A percentile compares a stretch with the other conserved stretches of the same genome.
Conservation (phyloP, 2,113 vertebrate species). For the Jacana jacana region DNA sequence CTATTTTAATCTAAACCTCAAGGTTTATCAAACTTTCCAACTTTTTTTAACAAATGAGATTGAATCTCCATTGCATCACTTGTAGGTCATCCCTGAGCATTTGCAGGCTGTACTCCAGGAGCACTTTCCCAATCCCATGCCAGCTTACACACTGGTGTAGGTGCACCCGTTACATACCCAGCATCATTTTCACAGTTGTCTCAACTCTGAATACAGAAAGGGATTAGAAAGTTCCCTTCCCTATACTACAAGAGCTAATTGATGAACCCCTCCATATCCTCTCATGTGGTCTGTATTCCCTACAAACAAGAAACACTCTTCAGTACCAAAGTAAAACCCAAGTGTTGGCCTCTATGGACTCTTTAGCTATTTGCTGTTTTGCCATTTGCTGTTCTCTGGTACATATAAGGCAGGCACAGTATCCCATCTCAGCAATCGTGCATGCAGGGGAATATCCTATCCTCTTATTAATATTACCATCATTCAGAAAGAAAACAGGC, state of each 20-base stretch:
- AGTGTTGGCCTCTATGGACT: accelerated
- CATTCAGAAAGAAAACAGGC: not conserved
- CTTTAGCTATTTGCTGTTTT: not conserved
- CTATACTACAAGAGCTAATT: not conserved
- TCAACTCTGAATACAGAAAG: not conserved
- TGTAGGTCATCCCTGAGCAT: not conserved
- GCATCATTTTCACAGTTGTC: not conserved
- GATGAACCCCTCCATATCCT: not conserved
- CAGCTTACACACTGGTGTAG: too few species aligned
- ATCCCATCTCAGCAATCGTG: not conserved
- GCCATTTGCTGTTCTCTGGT: not conserved
- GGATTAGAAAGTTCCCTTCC: not conserved
- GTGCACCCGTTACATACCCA: not conserved
- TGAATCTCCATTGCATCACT: not conserved
- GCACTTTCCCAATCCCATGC: not conserved
- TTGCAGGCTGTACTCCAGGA: not conserved
- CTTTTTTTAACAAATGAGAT: not conserved
- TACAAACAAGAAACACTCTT: not conserved
- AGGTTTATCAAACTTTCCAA: not conserved
- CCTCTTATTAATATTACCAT: not conserved
- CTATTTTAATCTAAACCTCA: not conserved
- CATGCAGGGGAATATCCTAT: not conserved
- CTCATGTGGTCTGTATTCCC: not conserved
- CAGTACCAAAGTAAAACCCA: not conserved
- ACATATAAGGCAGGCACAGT: not conserved